A percentile compares a stretch with the other conserved stretches of the same genome.
These are phyloP conservation scores for Phalera bucephala DNA, from an alignment of 2,888 invertebrate species.

Conservation along the genomic window DNA sequence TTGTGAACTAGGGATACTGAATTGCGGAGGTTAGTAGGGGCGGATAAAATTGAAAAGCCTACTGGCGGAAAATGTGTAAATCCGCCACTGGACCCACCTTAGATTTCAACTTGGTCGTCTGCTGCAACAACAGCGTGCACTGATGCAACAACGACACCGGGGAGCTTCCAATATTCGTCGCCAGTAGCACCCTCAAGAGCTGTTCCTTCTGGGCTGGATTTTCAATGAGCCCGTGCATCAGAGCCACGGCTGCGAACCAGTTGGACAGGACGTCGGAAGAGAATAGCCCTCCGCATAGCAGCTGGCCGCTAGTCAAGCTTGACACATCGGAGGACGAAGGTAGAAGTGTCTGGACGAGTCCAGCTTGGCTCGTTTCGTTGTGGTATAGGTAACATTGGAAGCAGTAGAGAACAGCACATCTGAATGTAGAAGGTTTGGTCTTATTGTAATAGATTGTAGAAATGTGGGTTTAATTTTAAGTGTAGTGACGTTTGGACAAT, in stretches of 20 bases:
- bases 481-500: too few relatives aligned
- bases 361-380: constrained; percentile 94
- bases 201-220: constrained; percentile 94
- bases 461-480: too few relatives aligned
- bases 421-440: too few relatives aligned
- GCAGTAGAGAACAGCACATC: constrained; percentile 98
- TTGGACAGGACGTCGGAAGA: constrained; percentile 93
- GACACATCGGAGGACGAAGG: constrained; percentile 92
- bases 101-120: constrained; percentile 90
- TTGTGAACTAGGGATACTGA: too few relatives aligned
- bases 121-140: constrained; percentile 92
- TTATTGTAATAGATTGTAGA: too few relatives aligned
- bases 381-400: constrained; percentile 97
- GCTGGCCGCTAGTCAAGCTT: constrained; percentile 90
- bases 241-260: constrained; percentile 97
- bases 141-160: constrained; percentile 96
- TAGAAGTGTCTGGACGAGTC: constrained; percentile 95
- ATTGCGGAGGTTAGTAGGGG: too few relatives aligned
- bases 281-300: constrained; percentile 96
- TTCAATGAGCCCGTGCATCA: constrained; percentile 95
- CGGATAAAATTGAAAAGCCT: too few relatives aligned
- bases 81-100: constrained; percentile 84
- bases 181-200: constrained; percentile 93
- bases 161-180: constrained; percentile 91
- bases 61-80: too few relatives aligned